Conservation (phyloP, 2,113 vertebrate genomes). For the Leuciscus idus region DNA sequence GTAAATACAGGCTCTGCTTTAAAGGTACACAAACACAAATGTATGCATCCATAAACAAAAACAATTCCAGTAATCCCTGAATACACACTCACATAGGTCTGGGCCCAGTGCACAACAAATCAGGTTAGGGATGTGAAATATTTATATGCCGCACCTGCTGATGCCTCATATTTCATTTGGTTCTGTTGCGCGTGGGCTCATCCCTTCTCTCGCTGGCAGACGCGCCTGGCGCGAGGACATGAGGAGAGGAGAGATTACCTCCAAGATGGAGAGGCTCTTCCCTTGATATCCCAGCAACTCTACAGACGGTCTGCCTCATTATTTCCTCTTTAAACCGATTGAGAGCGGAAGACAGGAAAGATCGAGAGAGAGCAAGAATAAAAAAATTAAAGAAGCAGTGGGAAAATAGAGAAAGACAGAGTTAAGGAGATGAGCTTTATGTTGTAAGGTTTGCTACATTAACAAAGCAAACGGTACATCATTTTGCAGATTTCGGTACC, state of each 20-base stretch:
- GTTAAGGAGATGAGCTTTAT: slow-evolving; percentile 55
- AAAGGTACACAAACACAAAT: neutral
- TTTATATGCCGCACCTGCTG: slow-evolving; percentile 62
- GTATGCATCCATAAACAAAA: slow-evolving; percentile 12
- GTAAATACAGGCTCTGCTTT: neutral
- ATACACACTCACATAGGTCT: slow-evolving; percentile 4
- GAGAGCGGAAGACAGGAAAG: slow-evolving; percentile 43
- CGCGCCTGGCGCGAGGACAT: slow-evolving; percentile 1
- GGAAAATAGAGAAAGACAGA: slow-evolving; percentile 9
- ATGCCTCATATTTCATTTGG: slow-evolving; percentile 71
- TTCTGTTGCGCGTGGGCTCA: slow-evolving; percentile 54
- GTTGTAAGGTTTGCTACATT: slow-evolving; percentile 58
- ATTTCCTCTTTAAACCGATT: slow-evolving; percentile 60
- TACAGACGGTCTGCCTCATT: slow-evolving; percentile 54
- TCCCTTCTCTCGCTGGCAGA: slow-evolving; percentile 5
- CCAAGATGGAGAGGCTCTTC: slow-evolving; percentile 55
- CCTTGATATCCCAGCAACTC: slow-evolving; percentile 50
- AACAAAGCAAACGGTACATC: slow-evolving; percentile 58
- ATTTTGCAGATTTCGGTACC: neutral
- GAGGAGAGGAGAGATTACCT: slow-evolving; percentile 47
- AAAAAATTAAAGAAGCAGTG: neutral
- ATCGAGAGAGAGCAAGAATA: neutral
- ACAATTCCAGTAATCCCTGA: neutral
- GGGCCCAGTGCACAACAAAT: slow-evolving; percentile 45
- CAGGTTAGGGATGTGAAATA: slow-evolving; percentile 59